Base-by-base conservation (phyloP, 2,888 invertebrate species). In the Eristalis intricaria region DNA sequence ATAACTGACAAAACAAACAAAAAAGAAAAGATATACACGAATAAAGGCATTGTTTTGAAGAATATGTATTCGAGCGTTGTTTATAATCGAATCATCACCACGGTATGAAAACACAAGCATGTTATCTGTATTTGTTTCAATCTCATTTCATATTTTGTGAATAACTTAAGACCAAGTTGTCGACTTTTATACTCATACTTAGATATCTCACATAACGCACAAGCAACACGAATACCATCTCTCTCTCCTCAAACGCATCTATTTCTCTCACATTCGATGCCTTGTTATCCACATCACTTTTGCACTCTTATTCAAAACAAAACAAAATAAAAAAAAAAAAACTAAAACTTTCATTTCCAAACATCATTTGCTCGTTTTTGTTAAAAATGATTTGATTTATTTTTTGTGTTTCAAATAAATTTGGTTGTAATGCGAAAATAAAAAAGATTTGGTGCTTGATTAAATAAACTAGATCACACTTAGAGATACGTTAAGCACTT, bases 21-120 rank as follows among this genome's bases (percentile, higher is more conserved):
- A 61, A 23, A 80, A 38, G 82, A 79, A 85, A 71, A 76, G 87
- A 79, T 64, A 50, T 84, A 82, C 66, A 81, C 70, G 79, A 77
- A 80, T 81, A 87, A 82, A 86, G 78, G 86, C 82, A 82, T 78
- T 86, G 86, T 86, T 82, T 86, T 82, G 76, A 84, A 80, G 71
- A 84, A 80, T 73, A 70, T 63, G 61, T 63, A 66, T 65, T 64
- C 43, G 73, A 78, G 82, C 61, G 78, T 86, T 78, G 23, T 77
- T 83, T 71, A 50, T 50, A 19, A 82, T 77, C 76, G 60, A 32
- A 60, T 26, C 26, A 13, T 60, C 26, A 60, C 19, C 50, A n/a
- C 19, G 8, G 5, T 58, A 7, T 23, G 58, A 13, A 58, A 43
- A 15, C n/a, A 68, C 7, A 35, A 0, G 4, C 58, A 56, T 58